Evolutionary conservation across 2,797 vertebrate genomes (phyloP).

Genomic region (Agapornis canus): DNA sequence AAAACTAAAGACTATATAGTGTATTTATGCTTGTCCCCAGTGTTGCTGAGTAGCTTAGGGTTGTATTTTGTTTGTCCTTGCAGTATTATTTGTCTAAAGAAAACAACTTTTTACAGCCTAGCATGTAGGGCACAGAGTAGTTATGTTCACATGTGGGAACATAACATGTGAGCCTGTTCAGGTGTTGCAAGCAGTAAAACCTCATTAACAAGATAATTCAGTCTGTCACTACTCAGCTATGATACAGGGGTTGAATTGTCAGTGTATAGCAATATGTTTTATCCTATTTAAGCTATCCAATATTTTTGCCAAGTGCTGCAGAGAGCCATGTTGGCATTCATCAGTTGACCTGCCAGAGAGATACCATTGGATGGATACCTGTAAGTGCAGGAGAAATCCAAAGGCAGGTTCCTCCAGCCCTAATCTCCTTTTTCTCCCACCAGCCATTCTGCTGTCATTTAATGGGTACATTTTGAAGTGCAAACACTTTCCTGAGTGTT

Average conservation of each 20-base stretch:
- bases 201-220: not conserved
- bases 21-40: not conserved
- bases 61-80: not conserved
- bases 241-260: not conserved
- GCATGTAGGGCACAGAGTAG: not conserved
- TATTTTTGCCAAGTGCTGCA: not conserved
- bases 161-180: not conserved
- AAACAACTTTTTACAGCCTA: not conserved
- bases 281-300: not conserved
- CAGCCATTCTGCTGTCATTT: not conserved
- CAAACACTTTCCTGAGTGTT: not conserved
- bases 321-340: not conserved
- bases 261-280: not conserved
- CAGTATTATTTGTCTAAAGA: not conserved
- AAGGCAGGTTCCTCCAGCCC: not conserved
- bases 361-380: not conserved
- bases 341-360: not conserved
- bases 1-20: not conserved
- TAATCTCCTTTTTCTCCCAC: not conserved
- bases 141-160: fast-evolving
- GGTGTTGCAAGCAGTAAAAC: not conserved
- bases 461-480: not conserved
- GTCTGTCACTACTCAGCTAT: not conserved
- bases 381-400: not conserved
- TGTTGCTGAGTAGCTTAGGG: not conserved